A percentile compares a stretch with the other conserved stretches of the same genome.
phyloP scores from a whole-genome alignment of 2,888 invertebrate genomes.

The Nemoura dubitans region DNA sequence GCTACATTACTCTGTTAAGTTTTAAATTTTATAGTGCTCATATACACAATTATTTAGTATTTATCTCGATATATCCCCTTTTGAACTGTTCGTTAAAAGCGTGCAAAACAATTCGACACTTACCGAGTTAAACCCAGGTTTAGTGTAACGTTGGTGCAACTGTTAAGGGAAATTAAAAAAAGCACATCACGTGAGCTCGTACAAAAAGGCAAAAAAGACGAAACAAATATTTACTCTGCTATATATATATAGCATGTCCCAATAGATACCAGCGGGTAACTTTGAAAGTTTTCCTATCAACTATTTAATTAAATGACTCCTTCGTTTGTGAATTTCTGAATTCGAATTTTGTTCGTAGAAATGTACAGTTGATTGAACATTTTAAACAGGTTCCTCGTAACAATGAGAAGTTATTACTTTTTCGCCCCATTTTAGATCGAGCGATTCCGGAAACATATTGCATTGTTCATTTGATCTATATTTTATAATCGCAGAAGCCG shows the following conservation, averaged over 20 bases:
- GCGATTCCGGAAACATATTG: neutral
- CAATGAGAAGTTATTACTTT: neutral
- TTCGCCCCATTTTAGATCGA: neutral
- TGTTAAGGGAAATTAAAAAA: too few relatives aligned
- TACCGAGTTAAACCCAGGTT: too few relatives aligned
- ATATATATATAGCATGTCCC: neutral
- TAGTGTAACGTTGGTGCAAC: too few relatives aligned
- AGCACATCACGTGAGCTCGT: too few relatives aligned
- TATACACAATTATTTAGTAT: too few relatives aligned
- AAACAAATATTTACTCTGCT: neutral
- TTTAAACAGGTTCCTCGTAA: neutral
- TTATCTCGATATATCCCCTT: too few relatives aligned
- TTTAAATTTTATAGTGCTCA: too few relatives aligned
- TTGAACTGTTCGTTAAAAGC: too few relatives aligned
- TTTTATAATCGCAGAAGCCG: neutral
- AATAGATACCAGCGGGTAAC: neutral
- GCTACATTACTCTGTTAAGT: too few relatives aligned
- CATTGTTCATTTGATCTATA: neutral
- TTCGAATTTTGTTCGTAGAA: neutral
- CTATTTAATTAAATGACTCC: neutral
- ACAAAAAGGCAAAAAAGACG: too few relatives aligned
- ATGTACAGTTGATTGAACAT: neutral
- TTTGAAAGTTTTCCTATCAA: neutral
- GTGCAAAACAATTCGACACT: too few relatives aligned
- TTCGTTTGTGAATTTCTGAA: neutral